Evolutionary conservation across 2,113 vertebrate species (phyloP).

Genomic region (Condylura cristata): DNA sequence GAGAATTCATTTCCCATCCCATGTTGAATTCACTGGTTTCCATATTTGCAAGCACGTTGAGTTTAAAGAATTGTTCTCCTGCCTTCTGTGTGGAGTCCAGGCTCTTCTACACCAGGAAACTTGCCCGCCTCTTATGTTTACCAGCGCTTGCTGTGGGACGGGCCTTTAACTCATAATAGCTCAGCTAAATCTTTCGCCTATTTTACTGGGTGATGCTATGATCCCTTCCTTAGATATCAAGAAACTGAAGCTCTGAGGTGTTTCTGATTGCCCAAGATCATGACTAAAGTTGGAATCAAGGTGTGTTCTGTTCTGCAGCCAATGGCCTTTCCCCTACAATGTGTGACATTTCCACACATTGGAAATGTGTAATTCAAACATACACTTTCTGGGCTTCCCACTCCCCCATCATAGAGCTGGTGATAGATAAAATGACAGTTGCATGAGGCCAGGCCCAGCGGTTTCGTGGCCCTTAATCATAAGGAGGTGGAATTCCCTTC

Average conservation of each 20-base stretch:
- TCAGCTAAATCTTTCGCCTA: not conserved
- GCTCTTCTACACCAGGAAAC: not conserved
- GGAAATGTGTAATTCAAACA: not conserved
- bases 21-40: not conserved
- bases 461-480: not conserved
- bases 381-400: fast-evolving
- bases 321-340: not conserved
- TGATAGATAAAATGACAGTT: not conserved
- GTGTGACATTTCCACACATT: fast-evolving
- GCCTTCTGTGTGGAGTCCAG: fast-evolving
- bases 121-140: not conserved
- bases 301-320: not conserved
- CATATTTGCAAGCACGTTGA: not conserved
- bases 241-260: not conserved
- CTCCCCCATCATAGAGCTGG: not conserved
- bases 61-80: not conserved
- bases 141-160: not conserved
- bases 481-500: not conserved
- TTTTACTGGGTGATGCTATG: not conserved
- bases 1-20: not conserved
- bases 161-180: not conserved
- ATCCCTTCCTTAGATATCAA: not conserved
- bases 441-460: not conserved
- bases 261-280: not conserved
- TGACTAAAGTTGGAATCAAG: not conserved